Evolutionary conservation across 2,888 invertebrate genomes (phyloP).

Genomic region (Megamerina dolium): DNA sequence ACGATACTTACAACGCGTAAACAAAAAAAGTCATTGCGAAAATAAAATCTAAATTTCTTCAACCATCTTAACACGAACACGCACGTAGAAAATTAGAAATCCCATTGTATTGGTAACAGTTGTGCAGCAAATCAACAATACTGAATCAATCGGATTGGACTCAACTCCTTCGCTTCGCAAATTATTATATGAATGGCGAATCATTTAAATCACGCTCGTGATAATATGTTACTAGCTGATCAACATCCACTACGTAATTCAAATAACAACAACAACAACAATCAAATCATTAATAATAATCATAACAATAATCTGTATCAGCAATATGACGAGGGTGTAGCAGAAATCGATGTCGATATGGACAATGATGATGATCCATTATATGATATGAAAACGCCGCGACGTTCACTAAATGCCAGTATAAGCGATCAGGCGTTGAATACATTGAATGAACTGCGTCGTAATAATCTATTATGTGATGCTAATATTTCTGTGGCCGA

Average conservation of each 20-base stretch:
- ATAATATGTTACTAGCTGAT: conserved; percentile 12
- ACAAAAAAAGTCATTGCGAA: conserved; percentile 18
- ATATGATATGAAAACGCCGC: conserved; percentile 10
- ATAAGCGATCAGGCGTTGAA: conserved; percentile 81
- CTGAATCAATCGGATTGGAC: too few species aligned
- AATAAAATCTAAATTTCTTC: conserved; percentile 5
- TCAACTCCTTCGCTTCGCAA: too few species aligned
- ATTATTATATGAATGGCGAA: too few species aligned
- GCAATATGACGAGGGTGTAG: conserved; percentile 27
- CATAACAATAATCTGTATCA: conserved; percentile 26
- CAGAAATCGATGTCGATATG: conserved; percentile 13
- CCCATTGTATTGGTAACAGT: not conserved
- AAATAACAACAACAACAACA: too few species aligned
- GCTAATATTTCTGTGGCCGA: conserved; percentile 77
- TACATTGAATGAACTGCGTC: conserved; percentile 75
- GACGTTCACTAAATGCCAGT: conserved; percentile 46
- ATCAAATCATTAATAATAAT: conserved; percentile 24
- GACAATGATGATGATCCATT: conserved; percentile 17
- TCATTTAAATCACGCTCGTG: conserved; percentile 16
- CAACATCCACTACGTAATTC: too few species aligned
- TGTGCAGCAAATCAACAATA: conserved; percentile 3
- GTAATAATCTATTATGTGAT: conserved; percentile 80
- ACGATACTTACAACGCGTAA: too few species aligned
- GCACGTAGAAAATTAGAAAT: not conserved
- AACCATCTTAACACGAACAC: not conserved